Evolutionary conservation across 2,888 invertebrate species (phyloP).

Genomic region (Nomada hirtipes): DNA sequence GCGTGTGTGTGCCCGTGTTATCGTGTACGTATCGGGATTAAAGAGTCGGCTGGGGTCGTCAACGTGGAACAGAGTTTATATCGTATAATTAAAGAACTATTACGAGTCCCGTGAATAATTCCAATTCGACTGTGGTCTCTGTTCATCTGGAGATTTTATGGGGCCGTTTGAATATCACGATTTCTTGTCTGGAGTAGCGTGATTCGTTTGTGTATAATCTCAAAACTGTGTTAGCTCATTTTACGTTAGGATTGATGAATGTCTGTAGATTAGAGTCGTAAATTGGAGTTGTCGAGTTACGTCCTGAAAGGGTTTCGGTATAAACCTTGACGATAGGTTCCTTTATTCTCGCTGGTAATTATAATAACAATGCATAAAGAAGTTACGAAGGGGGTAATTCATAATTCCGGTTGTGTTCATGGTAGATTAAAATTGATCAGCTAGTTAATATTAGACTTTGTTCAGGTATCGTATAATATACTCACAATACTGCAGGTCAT

Average conservation of each 20-base stretch:
- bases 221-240: not conserved
- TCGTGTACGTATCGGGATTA: slow-evolving; percentile 2
- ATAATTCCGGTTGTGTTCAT: no score
- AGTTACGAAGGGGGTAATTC: no score
- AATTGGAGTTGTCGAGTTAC: not conserved
- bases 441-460: no score
- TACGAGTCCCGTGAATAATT: not conserved
- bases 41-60: not conserved
- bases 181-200: not conserved
- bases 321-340: not conserved
- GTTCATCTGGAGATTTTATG: slow-evolving; percentile 4
- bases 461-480: no score
- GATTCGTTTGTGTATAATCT: not conserved
- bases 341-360: not conserved
- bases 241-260: not conserved
- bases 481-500: no score
- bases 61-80: not conserved
- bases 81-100: slow-evolving; percentile 16
- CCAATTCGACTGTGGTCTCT: not conserved
- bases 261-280: not conserved
- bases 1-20: not conserved
- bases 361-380: no score
- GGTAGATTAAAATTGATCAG: no score
- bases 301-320: not conserved
- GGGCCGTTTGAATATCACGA: slow-evolving; percentile 4